These are phyloP conservation scores for Thalassarche chlororhynchos DNA, from an alignment of 2,113 vertebrate genomes.

Conservation along the genomic window DNA sequence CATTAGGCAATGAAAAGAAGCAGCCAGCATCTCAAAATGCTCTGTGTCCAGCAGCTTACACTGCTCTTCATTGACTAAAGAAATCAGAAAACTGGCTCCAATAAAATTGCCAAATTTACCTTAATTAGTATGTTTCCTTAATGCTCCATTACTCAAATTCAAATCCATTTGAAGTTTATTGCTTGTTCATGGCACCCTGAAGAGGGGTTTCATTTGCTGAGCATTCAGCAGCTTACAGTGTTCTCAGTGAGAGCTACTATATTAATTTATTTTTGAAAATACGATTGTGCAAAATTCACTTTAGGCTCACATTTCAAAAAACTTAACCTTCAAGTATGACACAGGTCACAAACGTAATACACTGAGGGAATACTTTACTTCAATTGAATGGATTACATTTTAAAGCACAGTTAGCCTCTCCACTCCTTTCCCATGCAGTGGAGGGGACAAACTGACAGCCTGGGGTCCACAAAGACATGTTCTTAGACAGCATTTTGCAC, in stretches of 20 bases:
- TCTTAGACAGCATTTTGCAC: not conserved
- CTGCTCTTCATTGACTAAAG: not conserved
- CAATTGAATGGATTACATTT: not conserved
- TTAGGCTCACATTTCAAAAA: not conserved
- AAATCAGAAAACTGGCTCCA: not conserved
- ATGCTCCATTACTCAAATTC: not conserved
- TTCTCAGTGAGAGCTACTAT: not conserved
- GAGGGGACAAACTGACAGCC: not conserved
- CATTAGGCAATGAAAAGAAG: not conserved
- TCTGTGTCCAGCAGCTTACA: not conserved
- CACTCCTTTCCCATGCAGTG: not conserved
- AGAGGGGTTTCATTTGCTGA: not conserved
- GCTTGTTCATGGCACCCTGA: not conserved
- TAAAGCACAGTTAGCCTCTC: not conserved
- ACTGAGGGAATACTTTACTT: not conserved
- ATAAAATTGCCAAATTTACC: conserved; percentile 13
- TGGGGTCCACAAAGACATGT: not conserved
- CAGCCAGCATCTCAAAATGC: not conserved
- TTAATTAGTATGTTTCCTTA: conserved; percentile 32
- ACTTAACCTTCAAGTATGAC: not conserved
- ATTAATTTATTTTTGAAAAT: not conserved
- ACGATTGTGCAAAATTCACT: not conserved
- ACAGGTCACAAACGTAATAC: not conserved
- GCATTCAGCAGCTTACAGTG: not conserved
- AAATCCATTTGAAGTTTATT: conserved; percentile 24